Base-by-base conservation (phyloP, 2,888 invertebrate genomes). In the Amblyteles armatorius region DNA sequence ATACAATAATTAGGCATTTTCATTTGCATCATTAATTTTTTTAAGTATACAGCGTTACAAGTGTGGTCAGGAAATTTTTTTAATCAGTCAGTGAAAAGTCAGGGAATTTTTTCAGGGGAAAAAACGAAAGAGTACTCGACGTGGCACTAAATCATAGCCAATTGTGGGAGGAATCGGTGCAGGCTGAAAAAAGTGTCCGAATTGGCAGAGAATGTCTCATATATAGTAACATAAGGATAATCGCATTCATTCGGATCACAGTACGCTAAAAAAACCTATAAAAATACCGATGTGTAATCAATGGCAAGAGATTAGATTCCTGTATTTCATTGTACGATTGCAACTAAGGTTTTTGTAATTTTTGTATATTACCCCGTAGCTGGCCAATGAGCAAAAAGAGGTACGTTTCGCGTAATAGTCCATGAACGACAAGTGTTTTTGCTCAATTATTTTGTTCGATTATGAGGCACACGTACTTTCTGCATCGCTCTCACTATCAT, bases 331-430 rank as follows among this genome's bases (percentile, higher is more conserved):
- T 79, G 55, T 71, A 65, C 29, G 48, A 67, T 22, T 44, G 73
- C 48, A 50, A 76, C 57, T 22, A 36, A 79, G 9, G 65, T 85
- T 84, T 82, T 80, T 81, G 71, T 87, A 83, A 85, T 87, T 79
- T 83, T 74, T 79, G 73, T 84, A 85, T 84, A 79, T 92, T 92
- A 91, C 92, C 90, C 89, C 88, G 89, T 93, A 93, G 94, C 94
- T 92, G 93, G 93, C 90, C 93, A 92, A 93, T 93, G 93, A 94
- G 90, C 94, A 94, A 88, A 93, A 90, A 84, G 92, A 94, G 92
- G 94, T 94, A 93, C 93, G 94, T 92, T 89, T 86, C 79, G 80
- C 83, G 57, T 48, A 76, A 79, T 69, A 69, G 60, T 71, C 29
- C 29, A 50, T 68, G 69, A 44, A 44, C 36, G 68, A 69, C 19